These are phyloP conservation scores for Hippopotamus amphibius DNA, from an alignment of 2,113 vertebrate species.

Conservation along the genomic window DNA sequence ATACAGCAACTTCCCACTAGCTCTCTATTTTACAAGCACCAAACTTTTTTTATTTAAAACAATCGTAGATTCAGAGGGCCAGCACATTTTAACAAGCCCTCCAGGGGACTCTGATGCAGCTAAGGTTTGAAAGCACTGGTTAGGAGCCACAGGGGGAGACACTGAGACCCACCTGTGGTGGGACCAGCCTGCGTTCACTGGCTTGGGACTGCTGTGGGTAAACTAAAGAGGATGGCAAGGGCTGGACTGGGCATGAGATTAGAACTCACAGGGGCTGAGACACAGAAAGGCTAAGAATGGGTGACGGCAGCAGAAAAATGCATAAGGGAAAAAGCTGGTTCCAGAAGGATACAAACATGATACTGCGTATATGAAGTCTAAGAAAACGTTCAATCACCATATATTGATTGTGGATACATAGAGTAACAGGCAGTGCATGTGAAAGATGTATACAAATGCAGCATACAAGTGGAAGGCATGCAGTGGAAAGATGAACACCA, in stretches of 20 bases:
- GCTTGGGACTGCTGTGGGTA: background rate
- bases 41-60: too few species aligned
- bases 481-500: background rate
- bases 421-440: background rate
- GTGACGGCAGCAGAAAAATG: background rate
- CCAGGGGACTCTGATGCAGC: background rate
- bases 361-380: background rate
- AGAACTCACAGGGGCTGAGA: background rate
- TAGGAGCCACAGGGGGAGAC: background rate
- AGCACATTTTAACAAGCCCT: background rate
- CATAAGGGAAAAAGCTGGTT: background rate
- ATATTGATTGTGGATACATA: background rate
- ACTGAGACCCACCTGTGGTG: background rate
- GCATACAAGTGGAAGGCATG: background rate
- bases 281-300: background rate
- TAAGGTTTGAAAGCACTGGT: background rate
- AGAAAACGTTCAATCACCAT: background rate
- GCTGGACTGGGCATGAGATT: background rate
- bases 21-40: too few species aligned
- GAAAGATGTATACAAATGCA: background rate
- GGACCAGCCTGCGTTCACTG: background rate
- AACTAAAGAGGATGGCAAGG: background rate
- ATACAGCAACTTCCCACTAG: too few species aligned
- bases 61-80: too few species aligned
- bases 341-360: background rate